phyloP scores from a whole-genome alignment of 2,888 invertebrate genomes.

The Netelia inedita region DNA sequence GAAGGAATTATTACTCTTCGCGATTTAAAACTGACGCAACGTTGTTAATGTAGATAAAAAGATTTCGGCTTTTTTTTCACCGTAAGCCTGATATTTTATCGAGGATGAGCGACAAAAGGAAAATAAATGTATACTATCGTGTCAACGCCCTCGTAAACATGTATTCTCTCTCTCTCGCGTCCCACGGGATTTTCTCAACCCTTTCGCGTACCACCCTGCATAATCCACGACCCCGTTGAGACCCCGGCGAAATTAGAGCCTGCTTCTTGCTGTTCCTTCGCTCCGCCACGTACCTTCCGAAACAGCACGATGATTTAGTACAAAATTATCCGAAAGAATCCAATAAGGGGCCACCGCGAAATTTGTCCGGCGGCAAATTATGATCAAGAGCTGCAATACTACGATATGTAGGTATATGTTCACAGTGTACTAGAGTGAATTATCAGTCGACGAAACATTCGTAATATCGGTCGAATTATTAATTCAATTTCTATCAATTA shows the following conservation, averaged over 20 bases:
- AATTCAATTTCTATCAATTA: too few relatives aligned
- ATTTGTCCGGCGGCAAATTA: constrained; percentile 81
- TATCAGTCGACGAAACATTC: too few relatives aligned
- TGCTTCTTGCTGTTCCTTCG: constrained; percentile 72
- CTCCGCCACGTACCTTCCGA: constrained; percentile 38
- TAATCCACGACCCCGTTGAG: constrained; percentile 82
- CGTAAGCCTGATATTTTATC: constrained; percentile 75
- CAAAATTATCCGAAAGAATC: constrained; percentile 83
- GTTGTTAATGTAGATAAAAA: too few relatives aligned
- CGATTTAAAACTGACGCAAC: too few relatives aligned
- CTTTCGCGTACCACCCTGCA: constrained; percentile 80
- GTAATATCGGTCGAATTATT: too few relatives aligned
- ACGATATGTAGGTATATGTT: constrained; percentile 1
- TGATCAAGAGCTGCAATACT: constrained; percentile 76
- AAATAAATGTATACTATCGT: constrained; percentile 78
- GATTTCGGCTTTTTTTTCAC: too few relatives aligned
- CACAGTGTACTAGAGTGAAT: not conserved
- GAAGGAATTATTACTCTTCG: not conserved
- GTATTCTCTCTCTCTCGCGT: constrained; percentile 59
- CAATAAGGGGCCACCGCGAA: constrained; percentile 81
- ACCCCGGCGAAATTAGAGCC: constrained; percentile 82
- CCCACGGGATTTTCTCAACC: constrained; percentile 82
- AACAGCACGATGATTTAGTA: constrained; percentile 81
- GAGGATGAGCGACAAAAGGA: constrained; percentile 65
- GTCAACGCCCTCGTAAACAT: constrained; percentile 74